Evolutionary conservation across 2,113 vertebrate species (phyloP).

Genomic region (Lepus americanus): DNA sequence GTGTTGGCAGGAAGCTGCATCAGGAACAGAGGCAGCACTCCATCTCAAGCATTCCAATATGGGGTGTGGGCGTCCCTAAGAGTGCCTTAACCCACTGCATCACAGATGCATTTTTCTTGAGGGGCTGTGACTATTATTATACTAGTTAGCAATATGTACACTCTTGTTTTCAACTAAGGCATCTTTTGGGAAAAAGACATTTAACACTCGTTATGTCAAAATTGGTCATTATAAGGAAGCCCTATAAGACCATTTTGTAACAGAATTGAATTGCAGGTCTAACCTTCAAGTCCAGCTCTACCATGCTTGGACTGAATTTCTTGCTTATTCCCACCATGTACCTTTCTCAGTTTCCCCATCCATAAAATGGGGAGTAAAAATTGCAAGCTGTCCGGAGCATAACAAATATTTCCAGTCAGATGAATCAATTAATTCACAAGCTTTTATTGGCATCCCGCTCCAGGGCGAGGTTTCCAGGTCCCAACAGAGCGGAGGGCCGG

Average conservation of each 20-base stretch:
- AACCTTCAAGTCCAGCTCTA: background rate
- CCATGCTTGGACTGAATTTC: background rate
- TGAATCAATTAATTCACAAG: too few species aligned
- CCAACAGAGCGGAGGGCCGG: too few species aligned
- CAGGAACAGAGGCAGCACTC: too few species aligned
- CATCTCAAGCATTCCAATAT: too few species aligned
- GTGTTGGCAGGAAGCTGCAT: too few species aligned
- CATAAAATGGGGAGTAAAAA: background rate
- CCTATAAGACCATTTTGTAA: background rate
- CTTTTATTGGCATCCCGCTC: too few species aligned
- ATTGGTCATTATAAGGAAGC: background rate
- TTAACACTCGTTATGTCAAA: constrained; percentile 9
- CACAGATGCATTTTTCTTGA: background rate
- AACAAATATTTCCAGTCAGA: too few species aligned
- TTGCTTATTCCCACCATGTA: fast-evolving
- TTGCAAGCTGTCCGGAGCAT: too few species aligned
- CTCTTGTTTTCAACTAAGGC: background rate
- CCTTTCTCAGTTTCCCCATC: background rate
- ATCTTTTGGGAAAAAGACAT: background rate
- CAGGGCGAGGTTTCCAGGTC: too few species aligned
- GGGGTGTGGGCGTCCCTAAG: too few species aligned
- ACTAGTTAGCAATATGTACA: background rate
- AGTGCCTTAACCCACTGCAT: too few species aligned
- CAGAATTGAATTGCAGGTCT: background rate
- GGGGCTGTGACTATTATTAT: background rate